A percentile compares a stretch with the other conserved stretches of the same genome.
phyloP scores from a whole-genome alignment of 2,797 vertebrate species.

The Leuciscus waleckii region DNA sequence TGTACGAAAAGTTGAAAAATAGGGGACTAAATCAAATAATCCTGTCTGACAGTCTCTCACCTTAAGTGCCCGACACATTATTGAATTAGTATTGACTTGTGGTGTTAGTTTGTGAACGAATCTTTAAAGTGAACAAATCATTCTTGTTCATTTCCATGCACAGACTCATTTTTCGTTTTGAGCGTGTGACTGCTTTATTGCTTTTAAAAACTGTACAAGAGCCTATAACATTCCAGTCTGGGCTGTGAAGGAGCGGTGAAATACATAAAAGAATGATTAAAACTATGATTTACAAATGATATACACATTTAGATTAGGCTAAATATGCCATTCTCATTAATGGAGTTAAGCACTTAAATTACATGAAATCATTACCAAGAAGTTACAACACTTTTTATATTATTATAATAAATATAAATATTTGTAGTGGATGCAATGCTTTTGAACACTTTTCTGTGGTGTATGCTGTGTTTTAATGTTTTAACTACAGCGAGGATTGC shows the following conservation, averaged over 20 bases:
- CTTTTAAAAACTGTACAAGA: not conserved
- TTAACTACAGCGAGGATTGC: no score
- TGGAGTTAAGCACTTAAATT: no score
- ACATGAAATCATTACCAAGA: no score
- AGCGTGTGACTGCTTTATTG: not conserved
- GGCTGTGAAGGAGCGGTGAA: not conserved
- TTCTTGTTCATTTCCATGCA: slow-evolving; percentile 3
- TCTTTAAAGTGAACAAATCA: not conserved
- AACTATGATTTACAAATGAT: no score
- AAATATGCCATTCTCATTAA: no score
- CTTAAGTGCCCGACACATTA: slow-evolving; percentile 11
- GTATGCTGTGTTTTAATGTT: no score
- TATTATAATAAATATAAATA: no score
- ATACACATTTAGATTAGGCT: no score
- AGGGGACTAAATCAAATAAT: not conserved
- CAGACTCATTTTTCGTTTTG: not conserved
- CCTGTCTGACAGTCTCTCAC: slow-evolving; percentile 6
- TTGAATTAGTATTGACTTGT: slow-evolving; percentile 52
- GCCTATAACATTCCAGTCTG: not conserved
- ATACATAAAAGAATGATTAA: no score
- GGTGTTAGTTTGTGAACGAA: not conserved
- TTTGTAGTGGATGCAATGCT: no score
- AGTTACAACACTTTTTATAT: no score
- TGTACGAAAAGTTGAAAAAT: not conserved
- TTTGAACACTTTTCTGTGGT: no score